phyloP scores from a whole-genome alignment of 1,140 invertebrate species.

The Eriosoma lanigerum region DNA sequence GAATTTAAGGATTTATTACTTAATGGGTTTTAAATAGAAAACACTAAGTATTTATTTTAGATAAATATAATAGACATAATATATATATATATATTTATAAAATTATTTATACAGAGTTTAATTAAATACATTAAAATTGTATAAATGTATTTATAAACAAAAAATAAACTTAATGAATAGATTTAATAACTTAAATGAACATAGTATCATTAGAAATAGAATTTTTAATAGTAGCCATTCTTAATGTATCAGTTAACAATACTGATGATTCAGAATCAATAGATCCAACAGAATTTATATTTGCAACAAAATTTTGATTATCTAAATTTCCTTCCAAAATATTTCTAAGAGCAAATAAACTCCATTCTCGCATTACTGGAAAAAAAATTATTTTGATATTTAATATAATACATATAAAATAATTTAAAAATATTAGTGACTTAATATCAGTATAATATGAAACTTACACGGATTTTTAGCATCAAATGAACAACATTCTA shows the following conservation, averaged over 20 bases:
- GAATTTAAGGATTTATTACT: no score
- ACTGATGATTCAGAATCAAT: conserved; percentile 22
- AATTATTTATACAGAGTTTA: no score
- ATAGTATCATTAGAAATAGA: conserved; percentile 4
- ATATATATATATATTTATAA: no score
- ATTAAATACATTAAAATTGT: no score
- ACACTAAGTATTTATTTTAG: no score
- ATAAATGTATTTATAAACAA: no score
- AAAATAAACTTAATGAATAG: no score
- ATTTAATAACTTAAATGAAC: conserved; percentile 5
- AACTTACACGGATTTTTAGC: conserved; percentile 48
- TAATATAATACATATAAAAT: neutral
- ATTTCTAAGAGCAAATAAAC: conserved; percentile 38
- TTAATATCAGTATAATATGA: neutral
- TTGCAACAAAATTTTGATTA: conserved; percentile 29
- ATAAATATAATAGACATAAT: no score
- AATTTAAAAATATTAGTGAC: no score
- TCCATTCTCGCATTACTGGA: conserved; percentile 46
- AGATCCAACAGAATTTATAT: conserved; percentile 26
- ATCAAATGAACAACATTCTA: conserved; percentile 47
- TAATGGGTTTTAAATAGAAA: no score
- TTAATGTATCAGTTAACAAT: neutral
- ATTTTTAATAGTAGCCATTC: conserved; percentile 23
- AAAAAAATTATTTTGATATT: conserved; percentile 7
- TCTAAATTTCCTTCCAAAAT: conserved; percentile 41